Evolutionary conservation across 2,888 invertebrate species (phyloP).

Genomic region (Campoletis raptor): DNA sequence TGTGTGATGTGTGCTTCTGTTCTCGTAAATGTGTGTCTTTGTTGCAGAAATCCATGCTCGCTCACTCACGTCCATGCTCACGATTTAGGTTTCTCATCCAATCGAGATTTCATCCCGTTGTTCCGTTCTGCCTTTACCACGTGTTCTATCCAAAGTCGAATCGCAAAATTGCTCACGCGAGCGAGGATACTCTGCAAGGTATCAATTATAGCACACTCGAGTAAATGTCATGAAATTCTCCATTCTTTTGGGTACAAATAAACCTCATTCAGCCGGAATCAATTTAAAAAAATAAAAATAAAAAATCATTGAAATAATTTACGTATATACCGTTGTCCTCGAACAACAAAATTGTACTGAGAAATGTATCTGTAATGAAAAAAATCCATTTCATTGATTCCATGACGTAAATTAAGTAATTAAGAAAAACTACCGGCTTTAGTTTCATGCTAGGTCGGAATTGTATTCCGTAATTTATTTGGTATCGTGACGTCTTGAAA

Average conservation of each 20-base stretch:
- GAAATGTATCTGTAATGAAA: no score
- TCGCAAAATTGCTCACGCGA: conserved; percentile 30
- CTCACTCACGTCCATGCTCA: conserved; percentile 10
- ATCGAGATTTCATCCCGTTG: conserved; percentile 43
- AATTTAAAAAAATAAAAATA: background rate
- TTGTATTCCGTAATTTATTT: no score
- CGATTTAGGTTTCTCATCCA: conserved; percentile 35
- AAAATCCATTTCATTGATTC: no score
- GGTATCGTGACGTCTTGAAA: no score
- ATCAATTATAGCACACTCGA: conserved; percentile 28
- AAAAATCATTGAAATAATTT: background rate
- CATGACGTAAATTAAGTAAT: no score
- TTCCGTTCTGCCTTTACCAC: conserved; percentile 32
- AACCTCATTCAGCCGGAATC: background rate
- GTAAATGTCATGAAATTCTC: conserved; percentile 22
- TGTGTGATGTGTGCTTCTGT: conserved; percentile 43
- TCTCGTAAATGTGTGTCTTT: conserved; percentile 52
- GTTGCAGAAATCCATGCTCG: conserved; percentile 64
- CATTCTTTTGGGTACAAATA: background rate
- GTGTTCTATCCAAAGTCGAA: conserved; percentile 20
- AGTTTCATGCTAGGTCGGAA: no score
- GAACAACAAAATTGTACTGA: no score
- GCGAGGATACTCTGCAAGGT: conserved; percentile 17
- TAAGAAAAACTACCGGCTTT: no score
- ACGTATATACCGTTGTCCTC: no score